These are phyloP conservation scores for Lepidurus packardi DNA, from an alignment of 1,140 invertebrate species.

Conservation along the genomic window DNA sequence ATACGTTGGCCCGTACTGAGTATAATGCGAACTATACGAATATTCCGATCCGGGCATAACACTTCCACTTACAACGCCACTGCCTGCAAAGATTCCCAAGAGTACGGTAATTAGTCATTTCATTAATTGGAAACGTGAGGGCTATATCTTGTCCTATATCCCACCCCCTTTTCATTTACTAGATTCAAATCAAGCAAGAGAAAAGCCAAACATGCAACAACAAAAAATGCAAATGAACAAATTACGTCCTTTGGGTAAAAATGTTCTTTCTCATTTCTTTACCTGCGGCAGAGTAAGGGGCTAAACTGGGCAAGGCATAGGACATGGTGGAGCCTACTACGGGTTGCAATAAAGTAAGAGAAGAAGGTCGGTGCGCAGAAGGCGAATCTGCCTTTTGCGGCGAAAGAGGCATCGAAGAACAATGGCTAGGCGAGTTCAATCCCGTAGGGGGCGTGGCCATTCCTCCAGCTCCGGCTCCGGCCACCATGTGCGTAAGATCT, in stretches of 20 bases:
- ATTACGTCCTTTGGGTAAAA: not conserved
- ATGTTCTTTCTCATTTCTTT: conserved; percentile 8
- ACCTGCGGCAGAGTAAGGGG: conserved; percentile 62
- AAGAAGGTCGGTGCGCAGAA: conserved; percentile 33
- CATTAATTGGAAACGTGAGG: not conserved
- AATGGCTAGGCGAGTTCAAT: conserved; percentile 16
- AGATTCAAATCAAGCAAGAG: not conserved
- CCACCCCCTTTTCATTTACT: not conserved
- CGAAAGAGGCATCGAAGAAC: conserved; percentile 28
- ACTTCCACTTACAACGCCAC: conserved; percentile 45
- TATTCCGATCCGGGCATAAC: conserved; percentile 58
- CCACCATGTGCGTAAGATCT: conserved; percentile 29
- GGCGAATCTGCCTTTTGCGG: conserved; percentile 34
- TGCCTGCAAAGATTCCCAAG: conserved; percentile 49
- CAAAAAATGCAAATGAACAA: not conserved
- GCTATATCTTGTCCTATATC: not conserved
- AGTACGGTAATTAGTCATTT: not conserved
- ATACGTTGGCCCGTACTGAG: conserved; percentile 65
- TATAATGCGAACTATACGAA: conserved; percentile 65
- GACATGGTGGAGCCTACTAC: conserved; percentile 48
- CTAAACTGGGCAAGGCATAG: conserved; percentile 62
- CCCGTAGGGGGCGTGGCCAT: conserved; percentile 24
- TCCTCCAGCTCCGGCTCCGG: conserved; percentile 26
- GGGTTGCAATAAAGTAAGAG: conserved; percentile 50
- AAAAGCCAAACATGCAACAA: conserved; percentile 30